A percentile compares a stretch with the other conserved stretches of the same genome.
Conservation (phyloP, 2,113 vertebrate genomes). For the Takifugu bimaculatus region DNA sequence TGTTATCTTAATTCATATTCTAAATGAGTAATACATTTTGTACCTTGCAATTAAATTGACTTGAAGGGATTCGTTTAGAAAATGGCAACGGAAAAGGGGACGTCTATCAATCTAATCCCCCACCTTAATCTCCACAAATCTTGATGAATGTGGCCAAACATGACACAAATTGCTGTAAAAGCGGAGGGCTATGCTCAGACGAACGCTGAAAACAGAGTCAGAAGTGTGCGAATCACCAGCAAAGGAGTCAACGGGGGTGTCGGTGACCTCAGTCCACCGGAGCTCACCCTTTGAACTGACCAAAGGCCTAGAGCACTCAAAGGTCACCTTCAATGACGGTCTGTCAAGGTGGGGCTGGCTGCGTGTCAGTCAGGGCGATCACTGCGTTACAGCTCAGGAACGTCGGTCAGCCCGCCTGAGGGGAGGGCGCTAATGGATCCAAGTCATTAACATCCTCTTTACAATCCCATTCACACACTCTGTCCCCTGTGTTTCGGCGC, state of each 20-base stretch:
- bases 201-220: slow-evolving; percentile 14
- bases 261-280: neutral
- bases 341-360: slow-evolving; percentile 16
- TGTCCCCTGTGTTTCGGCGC: slow-evolving; percentile 61
- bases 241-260: no score
- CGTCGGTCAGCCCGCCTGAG: slow-evolving; percentile 25
- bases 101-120: no score
- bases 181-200: slow-evolving; percentile 9
- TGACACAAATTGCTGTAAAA: neutral
- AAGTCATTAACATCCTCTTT: slow-evolving; percentile 68
- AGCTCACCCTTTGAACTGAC: slow-evolving; percentile 10
- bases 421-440: slow-evolving; percentile 60
- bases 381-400: slow-evolving; percentile 28
- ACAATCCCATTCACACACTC: slow-evolving; percentile 55
- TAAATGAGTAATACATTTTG: neutral
- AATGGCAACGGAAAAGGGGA: neutral
- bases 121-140: neutral
- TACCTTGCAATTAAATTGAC: slow-evolving; percentile 26
- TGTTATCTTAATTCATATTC: slow-evolving; percentile 1
- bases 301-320: slow-evolving; percentile 15
- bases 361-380: slow-evolving; percentile 32
- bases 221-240: no score
- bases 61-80: slow-evolving; percentile 8
- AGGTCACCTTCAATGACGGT: slow-evolving; percentile 42
- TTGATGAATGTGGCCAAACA: slow-evolving; percentile 8